A percentile compares a stretch with the other conserved stretches of the same genome.
phyloP scores from a whole-genome alignment of 2,797 vertebrate species.

The Acanthiza pusilla region DNA sequence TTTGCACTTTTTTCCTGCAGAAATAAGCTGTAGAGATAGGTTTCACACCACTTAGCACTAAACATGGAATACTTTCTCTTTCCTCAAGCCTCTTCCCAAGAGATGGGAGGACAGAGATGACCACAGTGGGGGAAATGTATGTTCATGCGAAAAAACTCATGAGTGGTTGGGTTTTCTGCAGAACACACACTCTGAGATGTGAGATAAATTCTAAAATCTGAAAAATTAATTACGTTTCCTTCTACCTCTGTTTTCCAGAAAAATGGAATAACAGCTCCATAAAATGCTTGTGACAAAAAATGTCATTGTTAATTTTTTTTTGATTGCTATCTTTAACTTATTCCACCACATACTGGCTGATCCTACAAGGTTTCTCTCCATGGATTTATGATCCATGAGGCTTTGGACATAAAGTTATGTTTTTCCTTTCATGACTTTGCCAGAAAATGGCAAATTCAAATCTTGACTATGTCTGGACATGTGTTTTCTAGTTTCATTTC shows the following conservation, averaged over 20 bases:
- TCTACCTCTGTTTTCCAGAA: background rate
- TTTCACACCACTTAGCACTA: background rate
- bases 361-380: background rate
- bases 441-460: background rate
- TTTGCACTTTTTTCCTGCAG: background rate
- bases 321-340: background rate
- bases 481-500: background rate
- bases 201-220: background rate
- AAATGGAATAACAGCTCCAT: background rate
- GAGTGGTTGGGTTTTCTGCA: background rate
- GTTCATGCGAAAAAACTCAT: background rate
- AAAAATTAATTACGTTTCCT: background rate
- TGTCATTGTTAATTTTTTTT: background rate
- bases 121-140: accelerated
- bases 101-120: background rate
- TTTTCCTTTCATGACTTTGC: background rate
- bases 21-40: background rate
- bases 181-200: background rate
- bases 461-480: background rate
- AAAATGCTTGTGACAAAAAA: background rate
- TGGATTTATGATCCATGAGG: background rate
- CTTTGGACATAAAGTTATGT: background rate
- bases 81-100: background rate
- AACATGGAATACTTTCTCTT: background rate
- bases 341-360: background rate